Conservation (phyloP, 1,140 invertebrate genomes). For the Oncopeltus fasciatus region DNA sequence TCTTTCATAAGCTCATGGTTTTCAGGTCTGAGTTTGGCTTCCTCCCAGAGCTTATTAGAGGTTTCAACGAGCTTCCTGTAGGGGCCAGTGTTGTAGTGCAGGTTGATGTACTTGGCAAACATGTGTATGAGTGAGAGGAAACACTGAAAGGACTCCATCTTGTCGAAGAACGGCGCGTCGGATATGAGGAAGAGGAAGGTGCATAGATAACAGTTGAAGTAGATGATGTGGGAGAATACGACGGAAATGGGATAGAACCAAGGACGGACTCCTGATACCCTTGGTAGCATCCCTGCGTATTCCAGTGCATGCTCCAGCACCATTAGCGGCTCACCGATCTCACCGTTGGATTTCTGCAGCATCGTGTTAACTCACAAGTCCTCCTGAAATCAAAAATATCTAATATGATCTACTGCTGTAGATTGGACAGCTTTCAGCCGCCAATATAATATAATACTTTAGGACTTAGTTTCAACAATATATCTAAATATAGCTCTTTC, state of each 20-base stretch:
- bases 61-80: not conserved
- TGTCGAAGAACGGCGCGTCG: not conserved
- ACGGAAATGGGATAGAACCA: not conserved
- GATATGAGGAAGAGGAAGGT: not conserved
- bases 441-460: no score
- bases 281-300: not conserved
- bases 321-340: not conserved
- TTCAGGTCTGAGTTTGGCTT: not conserved
- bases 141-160: not conserved
- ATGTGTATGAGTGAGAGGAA: not conserved
- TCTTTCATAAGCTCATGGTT: not conserved
- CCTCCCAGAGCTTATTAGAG: not conserved
- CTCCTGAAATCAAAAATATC: no score
- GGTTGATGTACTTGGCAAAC: not conserved
- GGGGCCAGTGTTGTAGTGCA: not conserved
- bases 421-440: no score
- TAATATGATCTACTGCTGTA: no score
- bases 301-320: not conserved
- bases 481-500: no score
- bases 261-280: not conserved
- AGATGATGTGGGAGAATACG: not conserved
- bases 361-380: no score
- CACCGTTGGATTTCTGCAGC: no score
- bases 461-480: no score
- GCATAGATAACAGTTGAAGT: not conserved